Conservation (phyloP, 2,113 vertebrate species). For the Sturnus vulgaris region DNA sequence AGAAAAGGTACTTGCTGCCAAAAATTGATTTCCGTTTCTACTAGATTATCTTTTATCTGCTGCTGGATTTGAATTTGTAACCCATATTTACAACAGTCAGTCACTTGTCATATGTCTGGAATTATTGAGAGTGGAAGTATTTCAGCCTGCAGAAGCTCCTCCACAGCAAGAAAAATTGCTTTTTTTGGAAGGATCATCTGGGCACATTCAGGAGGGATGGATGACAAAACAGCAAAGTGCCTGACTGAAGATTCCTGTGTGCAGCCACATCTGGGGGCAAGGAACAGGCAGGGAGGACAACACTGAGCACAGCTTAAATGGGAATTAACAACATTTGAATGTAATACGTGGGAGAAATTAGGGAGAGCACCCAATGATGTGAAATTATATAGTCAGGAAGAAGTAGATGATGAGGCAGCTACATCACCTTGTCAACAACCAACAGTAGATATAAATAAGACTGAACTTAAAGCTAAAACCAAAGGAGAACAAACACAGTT, state of each 20-base stretch:
- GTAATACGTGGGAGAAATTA: not conserved
- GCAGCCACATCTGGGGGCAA: not conserved
- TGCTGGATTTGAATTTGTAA: not conserved
- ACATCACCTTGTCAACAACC: not conserved
- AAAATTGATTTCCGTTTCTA: not conserved
- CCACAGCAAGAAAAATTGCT: not conserved
- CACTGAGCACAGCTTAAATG: not conserved
- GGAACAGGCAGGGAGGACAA: not conserved
- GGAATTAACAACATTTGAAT: not conserved
- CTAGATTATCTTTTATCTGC: not conserved
- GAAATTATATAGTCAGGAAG: not conserved
- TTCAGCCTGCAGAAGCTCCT: not conserved
- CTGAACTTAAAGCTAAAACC: not conserved
- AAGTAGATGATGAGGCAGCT: not conserved
- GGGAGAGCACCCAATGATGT: not conserved
- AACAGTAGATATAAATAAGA: not conserved
- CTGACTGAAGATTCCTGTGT: not conserved
- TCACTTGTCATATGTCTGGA: not conserved
- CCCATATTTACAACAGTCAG: not conserved
- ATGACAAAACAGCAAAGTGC: not conserved
- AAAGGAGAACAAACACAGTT: not conserved
- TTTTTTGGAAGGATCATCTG: not conserved
- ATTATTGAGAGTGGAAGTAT: not conserved
- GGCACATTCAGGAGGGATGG: not conserved
- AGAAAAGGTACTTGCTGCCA: not conserved